Percentiles rank a stretch among this genome's conserved stretches.
Conservation (phyloP, 2,113 vertebrate species). For the Ochotona curzoniae region DNA sequence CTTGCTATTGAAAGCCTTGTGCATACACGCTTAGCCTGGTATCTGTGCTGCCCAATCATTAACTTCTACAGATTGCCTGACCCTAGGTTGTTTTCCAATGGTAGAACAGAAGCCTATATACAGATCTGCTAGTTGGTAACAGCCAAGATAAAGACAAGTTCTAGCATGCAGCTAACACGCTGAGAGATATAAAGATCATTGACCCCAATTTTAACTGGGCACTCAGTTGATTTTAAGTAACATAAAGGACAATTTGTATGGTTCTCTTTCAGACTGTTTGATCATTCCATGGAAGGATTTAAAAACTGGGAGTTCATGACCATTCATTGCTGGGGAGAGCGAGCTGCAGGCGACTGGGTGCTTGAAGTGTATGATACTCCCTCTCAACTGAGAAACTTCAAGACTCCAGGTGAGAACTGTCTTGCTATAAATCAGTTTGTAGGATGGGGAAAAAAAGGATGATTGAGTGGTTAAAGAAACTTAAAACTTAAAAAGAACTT, state of each 20-base stretch:
- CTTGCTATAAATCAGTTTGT: background rate
- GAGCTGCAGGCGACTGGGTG: constrained; percentile 97
- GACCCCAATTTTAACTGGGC: background rate
- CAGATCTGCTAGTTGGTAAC: background rate
- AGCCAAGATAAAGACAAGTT: background rate
- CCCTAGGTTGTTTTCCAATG: background rate
- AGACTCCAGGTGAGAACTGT: constrained; percentile 92
- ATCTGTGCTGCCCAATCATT: background rate
- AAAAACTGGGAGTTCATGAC: constrained; percentile 99
- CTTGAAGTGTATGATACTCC: constrained; percentile 98
- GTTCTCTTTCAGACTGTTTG: constrained; percentile 93
- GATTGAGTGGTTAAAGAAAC: too few relatives aligned
- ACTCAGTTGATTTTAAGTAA: constrained; percentile 1
- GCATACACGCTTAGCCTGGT: background rate
- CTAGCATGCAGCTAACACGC: background rate
- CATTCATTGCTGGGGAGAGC: constrained; percentile 99
- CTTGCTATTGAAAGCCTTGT: background rate
- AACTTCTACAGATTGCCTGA: background rate
- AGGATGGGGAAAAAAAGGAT: background rate
- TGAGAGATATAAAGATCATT: background rate
- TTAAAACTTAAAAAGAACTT: too few relatives aligned
- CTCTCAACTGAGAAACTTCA: constrained; percentile 97
- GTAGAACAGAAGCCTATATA: background rate
- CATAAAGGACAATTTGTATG: constrained; percentile 5
- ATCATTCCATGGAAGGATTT: constrained; percentile 99